Evolutionary conservation across 2,888 invertebrate species (phyloP), one percentile per base, ranked within the genome.

Genomic region (Diplolepis rosae): DNA sequence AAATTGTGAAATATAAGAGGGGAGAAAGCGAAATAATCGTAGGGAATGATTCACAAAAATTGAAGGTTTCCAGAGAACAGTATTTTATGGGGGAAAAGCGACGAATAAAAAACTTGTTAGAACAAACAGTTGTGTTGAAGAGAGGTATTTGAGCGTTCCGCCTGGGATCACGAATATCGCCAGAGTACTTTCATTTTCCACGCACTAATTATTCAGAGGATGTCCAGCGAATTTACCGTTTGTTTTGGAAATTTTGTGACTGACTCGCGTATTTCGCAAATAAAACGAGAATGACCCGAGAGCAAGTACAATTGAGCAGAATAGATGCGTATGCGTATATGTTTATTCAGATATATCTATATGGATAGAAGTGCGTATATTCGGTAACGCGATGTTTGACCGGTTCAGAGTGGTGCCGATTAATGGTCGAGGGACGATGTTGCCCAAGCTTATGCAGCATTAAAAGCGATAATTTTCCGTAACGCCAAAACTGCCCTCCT

Each of bases 391-490:
- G 66, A 72, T 77, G 73, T 74, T 73, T 65, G 68, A 39, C 68
- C 48, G 52, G 69, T 72, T 66, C 69, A 66, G 70, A 61, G 67
- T 51, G 61, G 67, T 66, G 66, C 30, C 70, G 70, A 72, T 69
- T 72, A 72, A 72, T 69, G 72, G 66, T 54, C 42, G 54, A 52
- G 42, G 42, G 54, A 56, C 56, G 72, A 72, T 66, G 74, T 66
- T 75, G 68, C 74, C 73, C 75, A 15, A 15, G 39, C 61, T 39
- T 61, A 61, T 61, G 61, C 61, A 61, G 61, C 61, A 61, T 85
- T 85, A 83, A 83, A 83, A 85, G 79, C 83, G 82, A 85, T 84
- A 84, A 85, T 85, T 85, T 85, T 83, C 80, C 82, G 79, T 83
- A 83, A 85, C 84, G 80, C 81, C 77, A 81, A 78, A 83, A 83